phyloP scores from a whole-genome alignment of 2,888 invertebrate genomes.

The Heliothis peltigera region DNA sequence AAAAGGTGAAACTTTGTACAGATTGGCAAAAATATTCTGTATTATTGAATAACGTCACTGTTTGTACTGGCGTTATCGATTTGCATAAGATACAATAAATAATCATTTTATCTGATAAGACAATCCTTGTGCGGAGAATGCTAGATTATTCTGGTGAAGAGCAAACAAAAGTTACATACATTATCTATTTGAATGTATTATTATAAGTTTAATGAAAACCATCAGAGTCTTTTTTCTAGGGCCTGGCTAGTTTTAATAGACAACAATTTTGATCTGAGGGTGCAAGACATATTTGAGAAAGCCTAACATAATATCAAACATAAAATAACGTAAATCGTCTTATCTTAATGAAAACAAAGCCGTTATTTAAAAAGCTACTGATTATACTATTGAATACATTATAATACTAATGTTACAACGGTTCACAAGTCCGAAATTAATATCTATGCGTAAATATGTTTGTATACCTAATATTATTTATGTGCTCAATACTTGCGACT shows the following conservation, averaged over 20 bases:
- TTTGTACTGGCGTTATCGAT: conserved; percentile 41
- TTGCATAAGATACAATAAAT: conserved; percentile 17
- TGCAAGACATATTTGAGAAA: too few species aligned
- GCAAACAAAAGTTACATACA: conserved; percentile 3
- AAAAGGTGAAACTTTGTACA: neutral
- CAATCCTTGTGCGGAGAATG: conserved; percentile 20
- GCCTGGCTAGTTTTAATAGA: too few species aligned
- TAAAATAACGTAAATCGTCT: too few species aligned
- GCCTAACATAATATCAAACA: too few species aligned
- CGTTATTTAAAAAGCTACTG: too few species aligned
- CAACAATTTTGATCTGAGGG: too few species aligned
- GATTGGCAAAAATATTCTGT: conserved; percentile 6
- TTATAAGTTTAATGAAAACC: neutral
- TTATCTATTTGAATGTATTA: conserved; percentile 17
- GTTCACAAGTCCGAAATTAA: neutral
- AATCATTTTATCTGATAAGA: conserved; percentile 48
- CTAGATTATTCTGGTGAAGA: conserved; percentile 17
- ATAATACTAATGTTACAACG: neutral
- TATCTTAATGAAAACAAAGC: too few species aligned
- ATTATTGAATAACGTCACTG: conserved; percentile 9
- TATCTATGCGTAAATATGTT: neutral
- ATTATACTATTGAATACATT: neutral
- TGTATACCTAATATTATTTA: too few species aligned
- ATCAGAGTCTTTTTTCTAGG: too few species aligned
- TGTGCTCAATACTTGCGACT: neutral